Base-by-base conservation (phyloP, 2,797 vertebrate genomes). In the Pangasius krempfi region DNA sequence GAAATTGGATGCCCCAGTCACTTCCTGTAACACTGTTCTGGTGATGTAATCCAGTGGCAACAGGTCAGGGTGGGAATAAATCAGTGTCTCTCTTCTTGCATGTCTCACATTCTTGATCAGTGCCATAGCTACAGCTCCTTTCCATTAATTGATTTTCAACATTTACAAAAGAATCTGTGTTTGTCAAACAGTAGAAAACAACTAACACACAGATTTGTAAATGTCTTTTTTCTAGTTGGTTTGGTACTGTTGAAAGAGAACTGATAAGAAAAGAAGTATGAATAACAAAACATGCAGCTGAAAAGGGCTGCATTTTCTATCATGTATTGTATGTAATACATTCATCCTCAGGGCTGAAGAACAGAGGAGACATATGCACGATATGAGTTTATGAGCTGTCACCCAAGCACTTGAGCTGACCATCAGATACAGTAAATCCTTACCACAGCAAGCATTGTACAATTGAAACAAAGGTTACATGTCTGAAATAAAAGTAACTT, bases 271-370 rank as follows among this genome's bases (percentile, higher is more conserved):
- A 94, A 93, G 90, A 92, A 93, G 92, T 92, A 93, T 85, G 89
- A 89, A 84, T 88, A 90, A 87, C 81, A 89, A 91, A 91, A 91
- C 62, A 84, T 92, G 89, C 94, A 94, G 95, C 92, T 92, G 91
- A 95, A 94, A 95, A 92, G 94, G 94, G 95, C 96, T 96, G 96
- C 95, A 94, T 93, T 94, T 92, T 95, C 95, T 90, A 95, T 93
- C 92, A 94, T 93, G 92, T 95, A 93, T 94, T 93, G 92, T 95
- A 93, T 95, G 93, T 94, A 93, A 95, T 96, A 97, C 96, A 97
- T 96, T 97, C 96, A 96, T 96, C 92, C 94, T 95, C 95, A 93
- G 93, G 95, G 94, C 94, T 91, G 91, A 89, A 92, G 87, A 90
- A 93, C 86, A 87, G 84, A 89, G 81, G 88, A 88, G 88, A 92